Conservation (phyloP, 2,797 vertebrate species). For the Coregonus ussuriensis region DNA sequence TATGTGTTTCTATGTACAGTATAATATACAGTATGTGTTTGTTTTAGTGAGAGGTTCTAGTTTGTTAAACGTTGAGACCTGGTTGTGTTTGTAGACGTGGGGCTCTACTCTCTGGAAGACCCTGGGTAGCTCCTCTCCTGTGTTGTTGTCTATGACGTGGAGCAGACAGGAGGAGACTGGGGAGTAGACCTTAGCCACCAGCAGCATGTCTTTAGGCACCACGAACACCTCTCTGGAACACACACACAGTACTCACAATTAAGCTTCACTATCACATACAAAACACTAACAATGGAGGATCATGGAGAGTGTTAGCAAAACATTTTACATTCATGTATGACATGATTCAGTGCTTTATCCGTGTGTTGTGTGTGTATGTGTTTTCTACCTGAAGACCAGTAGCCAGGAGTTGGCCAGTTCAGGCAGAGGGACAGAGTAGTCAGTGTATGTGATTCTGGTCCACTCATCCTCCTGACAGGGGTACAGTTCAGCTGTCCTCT, state of each 20-base stretch:
- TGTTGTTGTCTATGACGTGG: conserved; percentile 90
- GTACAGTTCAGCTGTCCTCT: conserved; percentile 72
- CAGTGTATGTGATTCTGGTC: conserved; percentile 77
- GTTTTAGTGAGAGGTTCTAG: not conserved
- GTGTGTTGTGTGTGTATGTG: not conserved
- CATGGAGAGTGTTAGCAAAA: not conserved
- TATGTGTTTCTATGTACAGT: too few relatives aligned
- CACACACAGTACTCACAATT: conserved; percentile 22
- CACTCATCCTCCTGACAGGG: conserved; percentile 84
- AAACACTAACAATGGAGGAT: not conserved
- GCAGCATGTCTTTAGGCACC: conserved; percentile 80
- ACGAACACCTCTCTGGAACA: conserved; percentile 84
- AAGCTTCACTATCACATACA: conserved; percentile 3
- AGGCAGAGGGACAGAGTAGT: conserved; percentile 77
- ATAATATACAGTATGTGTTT: not conserved
- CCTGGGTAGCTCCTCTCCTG: conserved; percentile 80
- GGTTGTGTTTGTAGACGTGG: conserved; percentile 82
- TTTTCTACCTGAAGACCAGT: conserved; percentile 86
- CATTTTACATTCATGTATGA: not conserved
- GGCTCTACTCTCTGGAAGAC: conserved; percentile 78
- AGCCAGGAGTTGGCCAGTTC: conserved; percentile 82
- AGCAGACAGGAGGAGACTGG: conserved; percentile 76
- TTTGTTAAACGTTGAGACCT: conserved; percentile 72
- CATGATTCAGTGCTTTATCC: not conserved
- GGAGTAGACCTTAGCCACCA: conserved; percentile 81